Base-by-base conservation (phyloP, 1,140 invertebrate genomes). In the Lepidostoma basale region DNA sequence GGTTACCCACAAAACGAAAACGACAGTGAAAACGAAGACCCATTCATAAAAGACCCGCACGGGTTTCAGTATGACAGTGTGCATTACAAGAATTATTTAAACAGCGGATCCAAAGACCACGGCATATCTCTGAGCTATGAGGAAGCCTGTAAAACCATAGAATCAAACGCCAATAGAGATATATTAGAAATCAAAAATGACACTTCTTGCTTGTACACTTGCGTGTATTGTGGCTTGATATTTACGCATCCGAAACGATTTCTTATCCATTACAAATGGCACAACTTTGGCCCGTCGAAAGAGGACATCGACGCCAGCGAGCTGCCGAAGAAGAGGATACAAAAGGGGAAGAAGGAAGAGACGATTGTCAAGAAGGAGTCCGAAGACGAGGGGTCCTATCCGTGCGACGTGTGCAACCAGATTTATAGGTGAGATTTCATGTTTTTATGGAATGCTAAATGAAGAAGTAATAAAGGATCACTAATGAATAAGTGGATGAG, bases 201-300 rank as follows among this genome's bases (percentile, higher is more conserved):
- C 26, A 22, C 22, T 1, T 20, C 30, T 12, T 44, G 63, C 3
- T 75, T 73, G 30, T 68, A 62, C n/a, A 77, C 80, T 71, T 82
- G 81, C 8, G 72, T 75, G 9, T 73, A 77, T 39, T 83, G 81
- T 33, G 67, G 62, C 30, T 63, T 82, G 0, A 68, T 77, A 12
- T 78, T 82, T 9, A 73, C 72, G 0, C 74, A 81, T 63, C 78
- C 79, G 8, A 82, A 82, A 36, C 59, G 59, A 14, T 81, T 79
- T 45, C 70, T 82, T 0, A 76, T 81, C 0, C 81, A 82, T 33
- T 65, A 70, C 14, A 81, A 81, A 45, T 82, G 81, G 81, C 81
- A 82, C 69, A 70, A 74, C 1, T 79, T 80, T 14, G 79, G 79
- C 9, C 75, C 10, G 75, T 75, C 16, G 75, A 75, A 20, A 77